Conservation (phyloP, 2,888 invertebrate genomes). For the Phrixothrix hirtus region DNA sequence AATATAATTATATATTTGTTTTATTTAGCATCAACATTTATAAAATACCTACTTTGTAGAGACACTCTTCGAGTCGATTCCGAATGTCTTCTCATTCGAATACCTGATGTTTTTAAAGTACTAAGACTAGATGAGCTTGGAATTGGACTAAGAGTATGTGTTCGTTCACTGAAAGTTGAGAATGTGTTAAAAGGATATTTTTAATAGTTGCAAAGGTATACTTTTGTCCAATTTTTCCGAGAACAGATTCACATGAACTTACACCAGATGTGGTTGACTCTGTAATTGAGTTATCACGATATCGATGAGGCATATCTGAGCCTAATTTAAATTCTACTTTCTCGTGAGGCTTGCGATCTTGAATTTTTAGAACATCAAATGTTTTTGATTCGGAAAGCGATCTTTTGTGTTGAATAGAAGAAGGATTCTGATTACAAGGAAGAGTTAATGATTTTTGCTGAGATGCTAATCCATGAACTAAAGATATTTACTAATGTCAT, state of each 20-base stretch:
- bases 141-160: slow-evolving; percentile 83
- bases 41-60: slow-evolving; percentile 59
- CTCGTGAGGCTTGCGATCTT: slow-evolving; percentile 36
- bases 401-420: slow-evolving; percentile 62
- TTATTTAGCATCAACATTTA: slow-evolving; percentile 1
- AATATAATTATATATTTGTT: slow-evolving; percentile 17
- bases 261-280: slow-evolving; percentile 83
- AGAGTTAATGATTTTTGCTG: slow-evolving; percentile 56
- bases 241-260: slow-evolving; percentile 78
- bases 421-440: slow-evolving; percentile 60
- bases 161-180: slow-evolving; percentile 64
- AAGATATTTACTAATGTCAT: not conserved
- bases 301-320: slow-evolving; percentile 54
- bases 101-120: slow-evolving; percentile 45
- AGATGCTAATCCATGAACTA: slow-evolving; percentile 12
- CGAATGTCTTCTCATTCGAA: slow-evolving; percentile 55
- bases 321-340: slow-evolving; percentile 31
- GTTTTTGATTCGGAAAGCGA: slow-evolving; percentile 73
- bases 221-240: slow-evolving; percentile 61
- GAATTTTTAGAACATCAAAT: slow-evolving; percentile 62
- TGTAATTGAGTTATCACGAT: slow-evolving; percentile 65
- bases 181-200: too few species aligned
- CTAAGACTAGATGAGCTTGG: slow-evolving; percentile 78
- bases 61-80: slow-evolving; percentile 62
- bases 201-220: too few species aligned